Evolutionary conservation across 2,888 invertebrate species (phyloP).

Genomic region (Caenorhabditis macrosperma): DNA sequence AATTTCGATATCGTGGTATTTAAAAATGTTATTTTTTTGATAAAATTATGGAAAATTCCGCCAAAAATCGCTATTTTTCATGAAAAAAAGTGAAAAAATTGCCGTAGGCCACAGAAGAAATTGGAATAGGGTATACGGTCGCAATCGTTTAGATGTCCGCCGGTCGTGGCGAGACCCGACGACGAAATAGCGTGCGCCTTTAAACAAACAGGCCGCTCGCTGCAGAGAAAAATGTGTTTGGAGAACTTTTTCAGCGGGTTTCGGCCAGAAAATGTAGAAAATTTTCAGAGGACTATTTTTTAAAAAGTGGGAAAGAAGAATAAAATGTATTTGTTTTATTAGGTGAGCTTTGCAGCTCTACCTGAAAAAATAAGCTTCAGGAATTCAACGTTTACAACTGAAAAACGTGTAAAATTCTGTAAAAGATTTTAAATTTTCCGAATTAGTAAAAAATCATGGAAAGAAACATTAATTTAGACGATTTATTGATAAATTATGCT

Average conservation of each 20-base stretch:
- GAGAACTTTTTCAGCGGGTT: background rate
- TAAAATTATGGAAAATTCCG: background rate
- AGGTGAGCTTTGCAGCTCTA: no score
- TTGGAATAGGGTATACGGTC: constrained; percentile 38
- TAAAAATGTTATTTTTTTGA: background rate
- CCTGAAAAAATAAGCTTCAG: no score
- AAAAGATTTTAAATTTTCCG: background rate
- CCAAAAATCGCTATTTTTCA: constrained; percentile 24
- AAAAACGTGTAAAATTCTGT: background rate
- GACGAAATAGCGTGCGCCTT: constrained; percentile 47
- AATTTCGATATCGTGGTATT: background rate
- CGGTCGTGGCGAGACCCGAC: constrained; percentile 46
- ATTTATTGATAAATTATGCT: no score
- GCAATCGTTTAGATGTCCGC: constrained; percentile 17
- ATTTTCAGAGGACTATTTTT: no score
- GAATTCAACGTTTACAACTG: background rate
- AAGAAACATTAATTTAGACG: no score
- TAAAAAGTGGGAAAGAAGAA: no score
- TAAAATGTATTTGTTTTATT: no score
- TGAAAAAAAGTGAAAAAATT: constrained; percentile 45
- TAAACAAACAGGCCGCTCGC: constrained; percentile 4
- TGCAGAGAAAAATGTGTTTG: background rate
- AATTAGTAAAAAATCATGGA: no score
- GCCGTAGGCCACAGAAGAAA: constrained; percentile 42
- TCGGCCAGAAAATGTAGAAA: background rate